Evolutionary conservation across 2,797 vertebrate species (phyloP).

Genomic region (Parotocinclus haroldoi): DNA sequence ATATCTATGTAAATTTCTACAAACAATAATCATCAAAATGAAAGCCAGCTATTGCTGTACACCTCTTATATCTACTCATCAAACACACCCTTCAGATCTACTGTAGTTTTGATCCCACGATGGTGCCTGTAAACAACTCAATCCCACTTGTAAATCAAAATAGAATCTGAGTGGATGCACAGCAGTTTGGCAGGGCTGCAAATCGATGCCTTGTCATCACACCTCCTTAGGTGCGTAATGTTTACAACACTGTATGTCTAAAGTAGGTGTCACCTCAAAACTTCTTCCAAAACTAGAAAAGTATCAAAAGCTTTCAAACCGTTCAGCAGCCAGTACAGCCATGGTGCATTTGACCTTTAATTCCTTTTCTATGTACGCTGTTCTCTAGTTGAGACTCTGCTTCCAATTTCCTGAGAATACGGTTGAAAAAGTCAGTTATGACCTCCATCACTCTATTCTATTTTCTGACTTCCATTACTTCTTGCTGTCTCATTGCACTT

Average conservation of each 20-base stretch:
- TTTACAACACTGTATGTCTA: not conserved
- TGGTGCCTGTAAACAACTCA: too few relatives aligned
- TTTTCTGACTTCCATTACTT: slow-evolving; percentile 9
- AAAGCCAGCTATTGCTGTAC: too few relatives aligned
- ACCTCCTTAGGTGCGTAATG: not conserved
- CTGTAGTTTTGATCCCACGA: too few relatives aligned
- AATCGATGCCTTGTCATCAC: not conserved
- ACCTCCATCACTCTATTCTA: slow-evolving; percentile 14
- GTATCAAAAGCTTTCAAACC: slow-evolving; percentile 13
- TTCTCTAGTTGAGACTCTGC: slow-evolving; percentile 7
- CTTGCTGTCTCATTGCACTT: slow-evolving; percentile 2
- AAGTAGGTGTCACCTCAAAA: slow-evolving; percentile 7
- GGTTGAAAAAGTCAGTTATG: slow-evolving; percentile 20
- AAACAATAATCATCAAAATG: too few relatives aligned
- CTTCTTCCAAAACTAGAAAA: slow-evolving; percentile 15
- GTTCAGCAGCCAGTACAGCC: slow-evolving; percentile 3
- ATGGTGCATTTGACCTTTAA: slow-evolving; percentile 17
- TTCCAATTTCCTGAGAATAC: slow-evolving; percentile 14
- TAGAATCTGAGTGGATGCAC: not conserved
- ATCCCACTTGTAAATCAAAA: not conserved
- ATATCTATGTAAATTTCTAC: too few relatives aligned
- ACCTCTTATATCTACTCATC: too few relatives aligned
- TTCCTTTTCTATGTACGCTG: slow-evolving; percentile 11
- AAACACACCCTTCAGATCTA: too few relatives aligned
- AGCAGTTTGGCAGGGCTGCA: not conserved